phyloP scores from a whole-genome alignment of 2,113 vertebrate genomes.

The Chinchilla lanigera region DNA sequence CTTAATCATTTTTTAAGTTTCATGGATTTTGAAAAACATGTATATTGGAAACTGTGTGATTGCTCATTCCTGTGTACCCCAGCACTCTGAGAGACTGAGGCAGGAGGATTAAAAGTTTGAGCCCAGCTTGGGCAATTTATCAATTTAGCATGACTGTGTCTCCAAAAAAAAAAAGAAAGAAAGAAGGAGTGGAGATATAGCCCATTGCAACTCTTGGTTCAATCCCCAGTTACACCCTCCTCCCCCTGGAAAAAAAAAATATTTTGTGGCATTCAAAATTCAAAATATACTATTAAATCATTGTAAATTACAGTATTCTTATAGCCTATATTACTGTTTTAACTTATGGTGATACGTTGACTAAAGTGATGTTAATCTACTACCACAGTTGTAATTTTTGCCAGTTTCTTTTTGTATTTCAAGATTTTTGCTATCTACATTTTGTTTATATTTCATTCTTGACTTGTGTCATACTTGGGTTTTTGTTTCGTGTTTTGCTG shows the following conservation, averaged over 20 bases:
- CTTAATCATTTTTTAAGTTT: not conserved
- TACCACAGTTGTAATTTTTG: not conserved
- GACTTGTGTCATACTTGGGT: not conserved
- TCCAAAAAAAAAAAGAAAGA: not conserved
- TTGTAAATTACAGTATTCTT: not conserved
- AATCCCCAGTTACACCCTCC: not conserved
- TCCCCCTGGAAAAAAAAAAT: not conserved
- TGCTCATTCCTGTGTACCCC: too few relatives aligned
- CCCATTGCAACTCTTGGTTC: not conserved
- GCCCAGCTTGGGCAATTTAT: too few relatives aligned
- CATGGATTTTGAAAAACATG: not conserved
- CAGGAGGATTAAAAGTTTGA: too few relatives aligned
- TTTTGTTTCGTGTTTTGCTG: conserved; percentile 28
- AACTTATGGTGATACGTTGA: not conserved
- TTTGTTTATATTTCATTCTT: not conserved
- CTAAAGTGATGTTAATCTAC: not conserved
- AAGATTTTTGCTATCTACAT: not conserved
- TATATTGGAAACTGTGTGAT: not conserved
- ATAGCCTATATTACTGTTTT: not conserved
- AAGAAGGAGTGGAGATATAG: not conserved
- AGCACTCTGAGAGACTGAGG: too few relatives aligned
- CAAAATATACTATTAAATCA: not conserved
- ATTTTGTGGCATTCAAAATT: conserved; percentile 13
- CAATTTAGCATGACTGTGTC: not conserved
- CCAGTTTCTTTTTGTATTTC: not conserved